Conservation (phyloP, 2,888 invertebrate species). For the Drosophila eohydei region DNA sequence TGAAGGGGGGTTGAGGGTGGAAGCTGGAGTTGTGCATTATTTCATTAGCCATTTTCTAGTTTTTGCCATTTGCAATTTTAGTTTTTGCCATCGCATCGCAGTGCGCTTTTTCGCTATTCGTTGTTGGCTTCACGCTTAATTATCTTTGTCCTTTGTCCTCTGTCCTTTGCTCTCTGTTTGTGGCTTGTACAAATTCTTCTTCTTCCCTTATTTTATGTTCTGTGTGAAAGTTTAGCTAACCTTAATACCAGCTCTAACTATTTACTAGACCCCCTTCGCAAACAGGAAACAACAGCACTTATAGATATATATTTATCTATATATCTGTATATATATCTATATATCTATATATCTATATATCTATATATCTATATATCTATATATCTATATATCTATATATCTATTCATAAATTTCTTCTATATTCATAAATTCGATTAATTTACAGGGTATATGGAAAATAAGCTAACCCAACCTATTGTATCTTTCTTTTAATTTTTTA, state of each 20-base stretch:
- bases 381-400: neutral
- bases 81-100: conserved; percentile 28
- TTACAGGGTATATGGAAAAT: too few relatives aligned
- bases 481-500: too few relatives aligned
- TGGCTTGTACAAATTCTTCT: conserved; percentile 15
- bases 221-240: neutral
- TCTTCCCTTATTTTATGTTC: neutral
- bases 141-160: conserved; percentile 42
- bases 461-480: too few relatives aligned
- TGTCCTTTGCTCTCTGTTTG: conserved; percentile 9
- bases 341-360: neutral
- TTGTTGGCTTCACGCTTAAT: conserved; percentile 44
- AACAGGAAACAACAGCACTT: neutral
- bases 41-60: conserved; percentile 48
- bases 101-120: conserved; percentile 18
- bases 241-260: conserved; percentile 1
- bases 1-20: neutral
- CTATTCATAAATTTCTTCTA: neutral
- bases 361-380: neutral
- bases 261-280: neutral
- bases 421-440: too few relatives aligned
- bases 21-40: conserved; percentile 26
- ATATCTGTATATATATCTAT: neutral
- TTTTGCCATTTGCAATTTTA: conserved; percentile 41
- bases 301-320: neutral